Evolutionary conservation across 1,140 invertebrate species (phyloP).

Genomic region (Heliconius hewitsoni): DNA sequence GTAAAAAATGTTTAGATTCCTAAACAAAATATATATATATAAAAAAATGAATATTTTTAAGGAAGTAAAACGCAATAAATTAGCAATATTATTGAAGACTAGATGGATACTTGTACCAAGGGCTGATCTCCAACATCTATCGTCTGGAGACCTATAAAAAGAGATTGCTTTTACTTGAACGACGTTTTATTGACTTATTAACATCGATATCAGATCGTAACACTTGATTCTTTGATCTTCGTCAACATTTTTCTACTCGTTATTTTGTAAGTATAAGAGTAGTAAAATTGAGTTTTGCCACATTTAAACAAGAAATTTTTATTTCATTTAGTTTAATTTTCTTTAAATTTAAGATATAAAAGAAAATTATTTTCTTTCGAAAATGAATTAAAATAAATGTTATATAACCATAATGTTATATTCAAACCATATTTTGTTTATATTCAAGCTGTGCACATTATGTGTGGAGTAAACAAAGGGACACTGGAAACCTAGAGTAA

Average conservation of each 20-base stretch:
- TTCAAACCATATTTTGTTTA: too few relatives aligned
- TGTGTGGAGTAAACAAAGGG: too few relatives aligned
- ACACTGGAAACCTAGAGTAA: too few relatives aligned
- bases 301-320: background rate
- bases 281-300: background rate
- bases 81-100: conserved; percentile 19
- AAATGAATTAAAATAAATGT: too few relatives aligned
- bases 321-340: background rate
- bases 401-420: too few relatives aligned
- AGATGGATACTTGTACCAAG: conserved; percentile 56
- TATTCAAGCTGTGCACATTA: too few relatives aligned
- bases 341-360: too few relatives aligned
- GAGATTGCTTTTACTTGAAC: conserved; percentile 77
- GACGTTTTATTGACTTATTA: conserved; percentile 81
- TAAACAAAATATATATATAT: background rate
- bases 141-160: conserved; percentile 77
- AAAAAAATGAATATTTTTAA: background rate
- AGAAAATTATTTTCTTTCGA: too few relatives aligned
- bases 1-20: too few relatives aligned
- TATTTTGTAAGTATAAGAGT: conserved; percentile 36
- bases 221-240: conserved; percentile 77
- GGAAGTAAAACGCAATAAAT: background rate
- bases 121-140: conserved; percentile 68
- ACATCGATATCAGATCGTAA: conserved; percentile 79
- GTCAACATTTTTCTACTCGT: conserved; percentile 60